Percentiles rank a stretch among this genome's conserved stretches.
Evolutionary conservation across 1,140 invertebrate genomes (phyloP).

Genomic region (Agraylea sexmaculata): DNA sequence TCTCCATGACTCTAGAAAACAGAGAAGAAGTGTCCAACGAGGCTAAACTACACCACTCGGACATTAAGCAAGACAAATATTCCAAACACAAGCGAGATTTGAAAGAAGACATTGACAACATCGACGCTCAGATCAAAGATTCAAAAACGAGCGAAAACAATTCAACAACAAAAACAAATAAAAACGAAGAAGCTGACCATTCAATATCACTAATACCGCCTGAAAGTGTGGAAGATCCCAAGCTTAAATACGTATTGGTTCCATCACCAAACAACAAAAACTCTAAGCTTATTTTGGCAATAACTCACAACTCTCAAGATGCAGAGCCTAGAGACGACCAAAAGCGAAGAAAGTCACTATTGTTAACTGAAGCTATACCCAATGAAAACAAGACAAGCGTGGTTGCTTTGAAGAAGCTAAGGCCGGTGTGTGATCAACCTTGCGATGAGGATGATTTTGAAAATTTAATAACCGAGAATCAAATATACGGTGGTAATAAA

Average conservation of each 20-base stretch:
- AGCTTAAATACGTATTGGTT: slow-evolving; percentile 15
- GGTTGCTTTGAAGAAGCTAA: slow-evolving; percentile 33
- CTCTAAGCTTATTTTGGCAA: slow-evolving; percentile 24
- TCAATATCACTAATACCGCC: not conserved
- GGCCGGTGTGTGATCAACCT: slow-evolving; percentile 36
- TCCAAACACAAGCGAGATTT: too few species aligned
- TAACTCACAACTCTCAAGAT: slow-evolving; percentile 28
- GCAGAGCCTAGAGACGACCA: not conserved
- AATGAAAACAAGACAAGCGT: slow-evolving; percentile 27
- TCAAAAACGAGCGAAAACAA: not conserved
- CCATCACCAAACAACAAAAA: slow-evolving; percentile 9
- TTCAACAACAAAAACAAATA: not conserved
- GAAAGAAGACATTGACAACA: too few species aligned
- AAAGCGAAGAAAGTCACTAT: slow-evolving; percentile 14
- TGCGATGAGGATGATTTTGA: slow-evolving; percentile 40
- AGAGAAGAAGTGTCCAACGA: too few species aligned
- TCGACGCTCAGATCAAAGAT: not conserved
- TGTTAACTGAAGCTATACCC: slow-evolving; percentile 8
- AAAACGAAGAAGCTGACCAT: slow-evolving; percentile 4
- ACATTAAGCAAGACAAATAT: too few species aligned
- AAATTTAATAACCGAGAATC: slow-evolving; percentile 41
- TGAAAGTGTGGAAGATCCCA: slow-evolving; percentile 6
- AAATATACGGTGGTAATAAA: slow-evolving; percentile 41
- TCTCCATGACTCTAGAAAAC: too few species aligned
- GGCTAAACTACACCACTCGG: too few species aligned